Base-by-base conservation (phyloP, 2,888 invertebrate species). In the Mythimna ferrago region DNA sequence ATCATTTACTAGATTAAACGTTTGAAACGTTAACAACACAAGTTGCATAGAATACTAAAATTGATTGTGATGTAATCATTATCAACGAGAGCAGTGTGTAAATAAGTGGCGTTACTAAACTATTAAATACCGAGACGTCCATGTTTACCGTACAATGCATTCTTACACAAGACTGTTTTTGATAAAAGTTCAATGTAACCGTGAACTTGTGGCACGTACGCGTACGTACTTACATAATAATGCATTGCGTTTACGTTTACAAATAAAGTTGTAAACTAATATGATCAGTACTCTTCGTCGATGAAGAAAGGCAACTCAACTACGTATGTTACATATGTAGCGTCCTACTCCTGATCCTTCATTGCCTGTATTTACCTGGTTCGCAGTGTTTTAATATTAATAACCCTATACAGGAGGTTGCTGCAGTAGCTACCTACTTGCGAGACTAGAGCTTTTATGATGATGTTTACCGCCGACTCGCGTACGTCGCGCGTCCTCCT, bases 341-440 rank as follows among this genome's bases (percentile, higher is more conserved):
- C 83, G 79, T 84, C 83, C 41, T 61, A 61, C 41, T 21, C 61
- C 85, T 81, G 84, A 83, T 87, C 85, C 87, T 88, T 89, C 88
- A 90, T 90, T 88, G 92, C 84, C 87, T 84, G 92, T 93, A 93
- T 94, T 93, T 93, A 92, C 92, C 84, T 89, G 89, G 86, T 87
- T 88, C 89, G 89, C 89, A 86, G 88, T 91, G 93, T 90, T 95
- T 94, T 93, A 95, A 93, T 94, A 95, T 95, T 95, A 93, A 95
- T 95, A 94, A 93, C 94, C 88, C 90, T 89, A 92, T 93, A 93
- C 92, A 93, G 87, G 90, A 91, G 89, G 89, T 89, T 92, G 91
- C 90, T 90, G 92, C 88, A 89, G 90, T 89, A 89, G 89, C 88
- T 76, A 81, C 76, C 58, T 85, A 73, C 78, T 90, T 91, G 88